phyloP scores from a whole-genome alignment of 2,797 vertebrate species.

The Rhinophrynus dorsalis region DNA sequence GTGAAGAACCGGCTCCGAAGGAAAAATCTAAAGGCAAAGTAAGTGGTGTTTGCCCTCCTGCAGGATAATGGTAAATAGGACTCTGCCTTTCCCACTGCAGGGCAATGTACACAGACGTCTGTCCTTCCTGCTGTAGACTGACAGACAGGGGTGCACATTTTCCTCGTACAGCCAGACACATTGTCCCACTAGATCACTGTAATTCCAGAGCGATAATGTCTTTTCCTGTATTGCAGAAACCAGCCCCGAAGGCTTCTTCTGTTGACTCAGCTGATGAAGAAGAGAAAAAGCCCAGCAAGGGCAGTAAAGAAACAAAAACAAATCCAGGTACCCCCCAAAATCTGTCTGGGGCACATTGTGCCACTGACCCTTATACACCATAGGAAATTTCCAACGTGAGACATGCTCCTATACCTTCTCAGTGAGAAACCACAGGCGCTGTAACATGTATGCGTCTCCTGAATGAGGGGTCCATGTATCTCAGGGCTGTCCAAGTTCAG shows the following conservation, averaged over 20 bases:
- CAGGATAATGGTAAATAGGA: too few relatives aligned
- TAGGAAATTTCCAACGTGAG: too few relatives aligned
- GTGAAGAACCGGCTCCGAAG: constrained; percentile 26
- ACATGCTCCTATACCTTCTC: too few relatives aligned
- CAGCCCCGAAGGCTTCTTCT: constrained; percentile 9
- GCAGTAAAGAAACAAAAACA: constrained; percentile 18
- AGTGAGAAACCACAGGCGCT: too few relatives aligned
- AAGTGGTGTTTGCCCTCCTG: not conserved
- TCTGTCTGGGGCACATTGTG: not conserved
- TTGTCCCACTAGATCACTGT: too few relatives aligned
- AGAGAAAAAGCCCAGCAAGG: constrained; percentile 48
- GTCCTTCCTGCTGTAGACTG: not conserved
- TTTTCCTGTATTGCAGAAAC: not conserved
- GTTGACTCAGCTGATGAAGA: constrained; percentile 52
- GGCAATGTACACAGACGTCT: not conserved
- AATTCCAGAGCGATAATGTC: too few relatives aligned
- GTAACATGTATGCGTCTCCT: too few relatives aligned
- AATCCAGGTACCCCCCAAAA: not conserved
- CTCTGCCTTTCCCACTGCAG: not conserved
- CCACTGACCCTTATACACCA: too few relatives aligned
- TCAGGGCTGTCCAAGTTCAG: too few relatives aligned
- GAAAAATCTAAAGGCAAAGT: constrained; percentile 33
- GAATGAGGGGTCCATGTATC: too few relatives aligned
- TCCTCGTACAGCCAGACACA: too few relatives aligned
- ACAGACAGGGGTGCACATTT: not conserved